Base-by-base conservation (phyloP, 2,888 invertebrate genomes). In the Diarsia brunnea region DNA sequence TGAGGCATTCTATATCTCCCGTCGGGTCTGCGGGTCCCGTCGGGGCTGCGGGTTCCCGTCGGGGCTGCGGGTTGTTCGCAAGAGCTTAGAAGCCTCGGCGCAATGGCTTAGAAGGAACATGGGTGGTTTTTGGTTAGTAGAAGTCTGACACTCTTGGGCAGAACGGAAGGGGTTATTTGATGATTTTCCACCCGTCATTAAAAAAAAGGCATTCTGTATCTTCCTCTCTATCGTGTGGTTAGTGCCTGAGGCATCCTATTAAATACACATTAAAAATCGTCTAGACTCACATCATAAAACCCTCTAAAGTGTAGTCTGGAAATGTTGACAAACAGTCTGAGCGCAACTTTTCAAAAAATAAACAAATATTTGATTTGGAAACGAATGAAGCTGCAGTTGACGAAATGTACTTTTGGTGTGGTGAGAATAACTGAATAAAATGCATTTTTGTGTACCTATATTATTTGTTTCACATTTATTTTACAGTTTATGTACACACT, bases 191-290 rank as follows among this genome's bases (percentile, higher is more conserved):
- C n/a, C n/a, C n/a, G n/a, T n/a, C n/a, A n/a, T n/a, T n/a, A n/a
- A n/a, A n/a, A n/a, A n/a, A n/a, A n/a, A 77, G 43, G 10, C n/a
- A 27, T 14, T 0, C 21, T 55, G 55, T 24, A 38, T 38, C 38
- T 7, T 8, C 38, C 38, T 38, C 38, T 38, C 38, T 38, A 8
- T 38, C 38, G 8, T 38, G 38, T 38, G 38, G 38, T 38, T 38
- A 5, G 38, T 38, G 38, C 38, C 8, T 38, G 38, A 38, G 49
- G 12, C n/a, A 27, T 16, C 1, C 27, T 55, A 55, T 24, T 31
- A 73, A 73, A 82, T 21, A 55, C 4, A 82, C 55, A 76, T 69
- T 27, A 77, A 82, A 69, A 65, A 10, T 19, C 3, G 64, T 69
- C 76, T 79, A 79, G 76, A 69, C 82, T 58, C 14, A 58, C 68